Conservation (phyloP, 2,888 invertebrate genomes). For the Lasioglossum oenotherae region DNA sequence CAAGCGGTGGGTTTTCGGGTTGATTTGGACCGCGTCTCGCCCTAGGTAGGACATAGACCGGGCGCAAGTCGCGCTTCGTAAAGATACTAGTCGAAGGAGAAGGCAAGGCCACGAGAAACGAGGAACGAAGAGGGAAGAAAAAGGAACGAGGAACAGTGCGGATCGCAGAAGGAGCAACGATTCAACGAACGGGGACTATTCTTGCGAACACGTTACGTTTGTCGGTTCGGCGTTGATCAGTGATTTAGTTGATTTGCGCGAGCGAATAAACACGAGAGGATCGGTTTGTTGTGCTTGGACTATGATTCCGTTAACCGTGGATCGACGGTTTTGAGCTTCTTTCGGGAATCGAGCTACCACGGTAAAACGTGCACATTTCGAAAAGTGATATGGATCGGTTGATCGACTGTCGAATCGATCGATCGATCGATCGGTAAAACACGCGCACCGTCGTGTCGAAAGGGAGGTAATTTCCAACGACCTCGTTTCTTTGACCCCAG, state of each 20-base stretch:
- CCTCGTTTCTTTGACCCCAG: neutral
- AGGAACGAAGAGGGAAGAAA: neutral
- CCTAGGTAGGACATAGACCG: conserved; percentile 10
- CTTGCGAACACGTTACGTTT: neutral
- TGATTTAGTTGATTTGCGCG: neutral
- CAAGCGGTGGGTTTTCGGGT: conserved; percentile 15
- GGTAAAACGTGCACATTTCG: neutral
- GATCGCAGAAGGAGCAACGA: neutral
- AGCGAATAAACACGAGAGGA: neutral
- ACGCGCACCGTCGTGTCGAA: neutral
- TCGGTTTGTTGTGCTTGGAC: no score
- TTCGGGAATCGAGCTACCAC: neutral
- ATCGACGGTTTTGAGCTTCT: neutral
- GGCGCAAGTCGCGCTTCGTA: neutral
- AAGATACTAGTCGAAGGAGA: neutral
- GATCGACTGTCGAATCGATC: conserved; percentile 2
- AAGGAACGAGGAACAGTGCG: neutral
- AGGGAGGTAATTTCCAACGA: neutral
- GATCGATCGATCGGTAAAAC: conserved; percentile 11
- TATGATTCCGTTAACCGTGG: neutral
- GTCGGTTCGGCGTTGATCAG: neutral
- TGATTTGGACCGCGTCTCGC: conserved; percentile 16
- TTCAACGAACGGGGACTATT: conserved; percentile 1
- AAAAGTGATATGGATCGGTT: conserved; percentile 19
- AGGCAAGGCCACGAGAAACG: conserved; percentile 23